Conservation (phyloP, 1,140 invertebrate species). For the Lethocerus indicus region DNA sequence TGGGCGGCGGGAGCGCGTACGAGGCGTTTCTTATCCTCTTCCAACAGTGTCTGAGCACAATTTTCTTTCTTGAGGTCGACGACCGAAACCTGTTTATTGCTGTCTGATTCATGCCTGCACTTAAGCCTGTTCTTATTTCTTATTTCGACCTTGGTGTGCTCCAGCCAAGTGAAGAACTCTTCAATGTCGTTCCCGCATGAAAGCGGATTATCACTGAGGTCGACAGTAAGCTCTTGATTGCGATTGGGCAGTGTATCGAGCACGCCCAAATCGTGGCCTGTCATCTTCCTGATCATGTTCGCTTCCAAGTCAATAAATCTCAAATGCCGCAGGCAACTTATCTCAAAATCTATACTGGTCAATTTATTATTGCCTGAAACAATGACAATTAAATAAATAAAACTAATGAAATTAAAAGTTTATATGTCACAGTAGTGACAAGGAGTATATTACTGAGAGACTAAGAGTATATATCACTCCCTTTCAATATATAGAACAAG, state of each 20-base stretch:
- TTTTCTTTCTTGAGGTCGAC: not conserved
- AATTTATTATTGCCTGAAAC: constrained; percentile 18
- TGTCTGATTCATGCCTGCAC: constrained; percentile 29
- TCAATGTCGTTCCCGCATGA: constrained; percentile 43
- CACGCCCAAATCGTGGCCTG: constrained; percentile 33
- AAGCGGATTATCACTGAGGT: constrained; percentile 49
- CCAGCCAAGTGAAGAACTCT: constrained; percentile 43
- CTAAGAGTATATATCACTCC: not conserved
- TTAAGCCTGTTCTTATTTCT: constrained; percentile 34
- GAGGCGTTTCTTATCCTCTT: not conserved
- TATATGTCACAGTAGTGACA: not conserved
- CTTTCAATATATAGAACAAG: no score
- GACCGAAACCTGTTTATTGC: no score
- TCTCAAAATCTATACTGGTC: constrained; percentile 42
- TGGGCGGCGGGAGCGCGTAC: constrained; percentile 18
- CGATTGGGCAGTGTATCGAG: constrained; percentile 37
- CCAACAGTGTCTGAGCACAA: not conserved
- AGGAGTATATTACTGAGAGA: not conserved
- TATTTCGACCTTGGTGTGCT: constrained; percentile 38
- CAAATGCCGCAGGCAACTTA: constrained; percentile 45
- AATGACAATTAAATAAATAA: constrained; percentile 2
- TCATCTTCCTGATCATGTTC: constrained; percentile 44
- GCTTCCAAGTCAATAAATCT: constrained; percentile 49
- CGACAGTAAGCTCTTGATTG: constrained; percentile 38
- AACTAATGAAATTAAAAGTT: not conserved